phyloP scores from a whole-genome alignment of 1,140 invertebrate genomes.

The Amyelois transitella region DNA sequence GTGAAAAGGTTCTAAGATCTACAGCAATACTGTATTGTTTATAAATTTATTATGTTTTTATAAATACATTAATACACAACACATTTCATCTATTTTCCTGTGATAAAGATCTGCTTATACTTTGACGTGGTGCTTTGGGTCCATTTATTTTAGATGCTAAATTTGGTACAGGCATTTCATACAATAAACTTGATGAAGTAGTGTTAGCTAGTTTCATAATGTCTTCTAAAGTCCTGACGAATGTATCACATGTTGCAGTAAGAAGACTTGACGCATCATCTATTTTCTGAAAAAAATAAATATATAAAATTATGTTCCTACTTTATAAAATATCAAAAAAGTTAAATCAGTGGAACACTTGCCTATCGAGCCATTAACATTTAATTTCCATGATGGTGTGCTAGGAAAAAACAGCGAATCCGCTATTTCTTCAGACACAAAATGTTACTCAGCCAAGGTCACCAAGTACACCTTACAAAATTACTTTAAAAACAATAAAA shows the following conservation, averaged over 20 bases:
- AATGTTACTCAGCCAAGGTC: no score
- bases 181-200: slow-evolving; percentile 27
- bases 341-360: no score
- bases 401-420: no score
- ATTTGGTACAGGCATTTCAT: slow-evolving; percentile 51
- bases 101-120: slow-evolving; percentile 47
- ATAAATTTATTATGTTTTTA: not conserved
- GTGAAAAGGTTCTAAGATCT: no score
- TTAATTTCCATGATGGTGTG: no score
- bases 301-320: slow-evolving; percentile 7
- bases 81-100: slow-evolving; percentile 63
- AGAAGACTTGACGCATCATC: slow-evolving; percentile 84
- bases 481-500: no score
- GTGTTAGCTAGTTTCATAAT: slow-evolving; percentile 81
- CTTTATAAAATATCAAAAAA: no score
- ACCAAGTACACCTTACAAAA: no score
- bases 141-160: slow-evolving; percentile 39
- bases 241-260: slow-evolving; percentile 87
- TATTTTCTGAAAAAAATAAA: slow-evolving; percentile 78
- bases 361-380: no score
- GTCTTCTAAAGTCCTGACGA: slow-evolving; percentile 87
- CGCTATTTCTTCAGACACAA: no score
- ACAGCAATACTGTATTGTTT: not conserved
- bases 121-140: slow-evolving; percentile 39
- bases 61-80: not conserved